These are phyloP conservation scores for Hypselothyrea guttata DNA, from an alignment of 2,888 invertebrate species.

Conservation along the genomic window DNA sequence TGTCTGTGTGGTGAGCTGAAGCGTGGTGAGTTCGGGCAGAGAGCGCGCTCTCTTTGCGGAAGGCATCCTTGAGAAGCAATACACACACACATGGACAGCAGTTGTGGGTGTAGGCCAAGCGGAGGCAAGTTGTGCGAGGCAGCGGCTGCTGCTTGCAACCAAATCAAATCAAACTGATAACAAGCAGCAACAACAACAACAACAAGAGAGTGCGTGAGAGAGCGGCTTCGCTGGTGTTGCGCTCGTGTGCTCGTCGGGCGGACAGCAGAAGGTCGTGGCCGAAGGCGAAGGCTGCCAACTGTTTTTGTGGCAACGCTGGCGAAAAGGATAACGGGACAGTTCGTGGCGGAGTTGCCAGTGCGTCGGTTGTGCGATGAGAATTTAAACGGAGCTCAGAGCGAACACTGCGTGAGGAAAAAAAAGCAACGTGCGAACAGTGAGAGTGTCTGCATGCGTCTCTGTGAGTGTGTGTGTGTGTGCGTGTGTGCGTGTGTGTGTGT, in stretches of 20 bases:
- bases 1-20: constrained; percentile 39
- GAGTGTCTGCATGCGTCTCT: no score
- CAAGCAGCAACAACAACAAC: constrained; percentile 37
- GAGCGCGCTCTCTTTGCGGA: constrained; percentile 9
- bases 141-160: constrained; percentile 34
- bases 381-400: constrained; percentile 17
- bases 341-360: constrained; percentile 77
- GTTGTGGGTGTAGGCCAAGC: constrained; percentile 51
- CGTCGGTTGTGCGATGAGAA: constrained; percentile 63
- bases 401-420: constrained; percentile 1
- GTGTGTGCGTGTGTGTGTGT: constrained; percentile 8
- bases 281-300: constrained; percentile 24
- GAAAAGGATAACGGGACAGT: constrained; percentile 65
- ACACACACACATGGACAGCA: constrained; percentile 16
- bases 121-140: constrained; percentile 69
- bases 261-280: constrained; percentile 9
- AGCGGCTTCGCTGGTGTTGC: constrained; percentile 9
- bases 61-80: constrained; percentile 55
- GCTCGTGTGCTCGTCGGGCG: neutral
- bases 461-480: constrained; percentile 25
- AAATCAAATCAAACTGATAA: constrained; percentile 75
- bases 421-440: constrained; percentile 25
- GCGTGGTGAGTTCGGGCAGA: constrained; percentile 30
- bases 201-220: constrained; percentile 36
- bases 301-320: constrained; percentile 20